Conservation (phyloP, 2,113 vertebrate genomes). For the Sitta europaea region DNA sequence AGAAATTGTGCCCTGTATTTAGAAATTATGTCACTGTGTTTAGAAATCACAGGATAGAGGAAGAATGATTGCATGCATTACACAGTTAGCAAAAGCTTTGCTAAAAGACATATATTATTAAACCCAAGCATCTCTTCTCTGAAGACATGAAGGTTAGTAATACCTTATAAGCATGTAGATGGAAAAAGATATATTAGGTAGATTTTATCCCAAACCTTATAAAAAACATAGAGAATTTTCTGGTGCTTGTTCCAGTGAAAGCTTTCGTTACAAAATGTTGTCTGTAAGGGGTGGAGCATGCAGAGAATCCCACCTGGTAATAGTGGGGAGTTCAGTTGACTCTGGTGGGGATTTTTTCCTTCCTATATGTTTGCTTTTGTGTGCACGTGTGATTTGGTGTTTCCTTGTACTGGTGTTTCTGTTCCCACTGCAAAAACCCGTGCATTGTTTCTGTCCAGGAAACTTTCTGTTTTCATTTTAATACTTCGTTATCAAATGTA, state of each 20-base stretch:
- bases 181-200: background rate
- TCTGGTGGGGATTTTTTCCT: background rate
- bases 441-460: background rate
- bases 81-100: background rate
- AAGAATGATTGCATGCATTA: background rate
- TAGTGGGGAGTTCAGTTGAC: background rate
- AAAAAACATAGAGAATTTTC: background rate
- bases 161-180: background rate
- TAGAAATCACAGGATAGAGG: background rate
- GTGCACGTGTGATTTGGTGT: background rate
- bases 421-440: background rate
- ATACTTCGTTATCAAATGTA: background rate
- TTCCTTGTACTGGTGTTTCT: background rate
- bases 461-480: background rate
- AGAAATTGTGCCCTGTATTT: background rate
- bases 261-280: background rate
- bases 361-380: background rate
- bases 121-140: background rate
- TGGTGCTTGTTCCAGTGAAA: background rate
- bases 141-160: background rate
- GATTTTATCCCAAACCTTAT: background rate
- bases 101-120: background rate
- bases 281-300: background rate
- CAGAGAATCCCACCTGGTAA: background rate
- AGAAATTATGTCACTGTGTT: fast-evolving